phyloP scores from a whole-genome alignment of 2,113 vertebrate species.

The Pterocles gutturalis region DNA sequence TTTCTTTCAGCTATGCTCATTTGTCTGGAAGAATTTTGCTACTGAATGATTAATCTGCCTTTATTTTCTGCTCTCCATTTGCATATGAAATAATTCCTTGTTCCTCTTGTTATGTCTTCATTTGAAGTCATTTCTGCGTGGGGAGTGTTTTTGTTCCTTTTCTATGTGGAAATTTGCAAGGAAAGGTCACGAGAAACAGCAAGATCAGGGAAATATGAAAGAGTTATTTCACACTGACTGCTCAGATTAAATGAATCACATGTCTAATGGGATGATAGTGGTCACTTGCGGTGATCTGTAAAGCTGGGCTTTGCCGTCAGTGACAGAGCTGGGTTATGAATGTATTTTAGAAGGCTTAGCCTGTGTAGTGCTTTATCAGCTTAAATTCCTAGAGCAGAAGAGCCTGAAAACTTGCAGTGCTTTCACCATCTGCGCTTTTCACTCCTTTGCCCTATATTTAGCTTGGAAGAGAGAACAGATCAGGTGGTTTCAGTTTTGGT shows the following conservation, averaged over 20 bases:
- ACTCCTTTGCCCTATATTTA: conserved; percentile 41
- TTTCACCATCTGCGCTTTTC: conserved; percentile 52
- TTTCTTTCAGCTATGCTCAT: not conserved
- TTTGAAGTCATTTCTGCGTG: not conserved
- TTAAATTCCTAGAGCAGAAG: conserved; percentile 45
- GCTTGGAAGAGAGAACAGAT: not conserved
- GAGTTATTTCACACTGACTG: not conserved
- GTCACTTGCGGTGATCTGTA: not conserved
- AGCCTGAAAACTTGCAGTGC: not conserved
- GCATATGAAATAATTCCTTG: not conserved
- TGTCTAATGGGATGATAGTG: not conserved
- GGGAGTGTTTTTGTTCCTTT: not conserved
- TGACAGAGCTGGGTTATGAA: not conserved
- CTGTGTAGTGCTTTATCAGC: not conserved
- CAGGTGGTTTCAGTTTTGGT: not conserved
- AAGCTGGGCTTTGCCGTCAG: not conserved
- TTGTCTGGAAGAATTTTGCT: conserved; percentile 10
- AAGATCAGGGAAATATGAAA: not conserved
- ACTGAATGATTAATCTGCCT: not conserved
- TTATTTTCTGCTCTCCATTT: conserved; percentile 1
- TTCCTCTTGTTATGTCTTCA: not conserved
- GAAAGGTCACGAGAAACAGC: not conserved
- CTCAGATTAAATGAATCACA: not conserved
- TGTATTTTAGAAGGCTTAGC: not conserved
- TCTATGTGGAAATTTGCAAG: not conserved